Percentiles rank a stretch among this genome's conserved stretches.
phyloP scores from a whole-genome alignment of 2,797 vertebrate genomes.

The Adelosebastes latens region DNA sequence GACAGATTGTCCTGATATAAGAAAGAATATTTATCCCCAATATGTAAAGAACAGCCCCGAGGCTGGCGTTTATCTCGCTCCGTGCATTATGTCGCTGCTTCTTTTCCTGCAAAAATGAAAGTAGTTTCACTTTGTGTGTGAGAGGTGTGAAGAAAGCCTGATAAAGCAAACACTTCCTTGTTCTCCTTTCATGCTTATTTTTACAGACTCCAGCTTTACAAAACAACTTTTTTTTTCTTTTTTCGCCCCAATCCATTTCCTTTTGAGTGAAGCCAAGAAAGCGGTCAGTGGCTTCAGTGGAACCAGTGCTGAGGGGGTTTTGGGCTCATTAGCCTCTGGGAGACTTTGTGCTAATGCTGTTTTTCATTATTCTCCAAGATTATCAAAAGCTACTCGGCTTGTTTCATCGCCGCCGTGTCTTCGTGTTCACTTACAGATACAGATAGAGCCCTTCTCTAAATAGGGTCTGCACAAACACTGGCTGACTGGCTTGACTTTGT shows the following conservation, averaged over 20 bases:
- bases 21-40: slow-evolving; percentile 18
- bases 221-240: neutral
- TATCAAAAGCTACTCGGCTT: slow-evolving; percentile 38
- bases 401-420: slow-evolving; percentile 9
- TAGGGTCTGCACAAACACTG: neutral
- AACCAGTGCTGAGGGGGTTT: slow-evolving; percentile 5
- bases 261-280: slow-evolving; percentile 54
- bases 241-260: slow-evolving; percentile 28
- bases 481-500: slow-evolving; percentile 10
- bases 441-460: neutral
- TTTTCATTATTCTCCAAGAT: slow-evolving; percentile 62
- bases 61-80: slow-evolving; percentile 32
- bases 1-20: slow-evolving; percentile 47
- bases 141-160: slow-evolving; percentile 26
- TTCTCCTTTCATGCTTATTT: slow-evolving; percentile 39
- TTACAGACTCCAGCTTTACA: slow-evolving; percentile 21
- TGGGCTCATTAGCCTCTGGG: slow-evolving; percentile 45
- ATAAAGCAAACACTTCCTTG: slow-evolving; percentile 43
- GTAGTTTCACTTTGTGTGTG: slow-evolving; percentile 22
- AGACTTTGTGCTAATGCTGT: slow-evolving; percentile 53
- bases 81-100: neutral
- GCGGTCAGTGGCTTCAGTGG: slow-evolving; percentile 28
- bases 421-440: slow-evolving; percentile 19
- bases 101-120: slow-evolving; percentile 20
- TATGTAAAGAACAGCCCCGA: slow-evolving; percentile 37